Percentiles rank a stretch among this genome's conserved stretches.
Conservation (phyloP, 2,888 invertebrate genomes). For the Chrysopilus asiliformis region DNA sequence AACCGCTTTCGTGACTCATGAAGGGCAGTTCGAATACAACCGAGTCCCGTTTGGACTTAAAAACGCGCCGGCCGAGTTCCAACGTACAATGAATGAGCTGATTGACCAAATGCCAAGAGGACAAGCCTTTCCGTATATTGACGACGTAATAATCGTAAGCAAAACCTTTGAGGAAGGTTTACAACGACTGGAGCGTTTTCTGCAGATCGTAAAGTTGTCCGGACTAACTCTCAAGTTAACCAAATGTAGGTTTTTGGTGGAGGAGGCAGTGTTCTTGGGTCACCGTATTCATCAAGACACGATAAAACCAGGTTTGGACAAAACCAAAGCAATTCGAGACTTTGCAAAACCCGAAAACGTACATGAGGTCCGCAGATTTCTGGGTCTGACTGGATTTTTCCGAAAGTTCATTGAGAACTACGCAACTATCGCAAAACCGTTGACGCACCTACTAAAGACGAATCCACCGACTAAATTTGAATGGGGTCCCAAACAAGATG, state of each 20-base stretch:
- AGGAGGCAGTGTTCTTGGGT: slow-evolving; percentile 12
- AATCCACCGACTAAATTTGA: slow-evolving; percentile 7
- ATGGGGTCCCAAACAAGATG: slow-evolving; percentile 18
- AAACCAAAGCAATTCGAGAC: slow-evolving; percentile 1
- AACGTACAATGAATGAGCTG: slow-evolving; percentile 1
- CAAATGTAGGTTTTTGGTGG: slow-evolving; percentile 13
- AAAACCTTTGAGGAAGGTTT: slow-evolving; percentile 7
- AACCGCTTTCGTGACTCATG: slow-evolving; percentile 28
- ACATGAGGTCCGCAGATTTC: not conserved
- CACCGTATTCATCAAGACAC: slow-evolving; percentile 12
- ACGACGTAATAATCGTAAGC: slow-evolving; percentile 14
- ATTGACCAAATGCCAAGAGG: not conserved
- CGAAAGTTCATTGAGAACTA: slow-evolving; percentile 4
- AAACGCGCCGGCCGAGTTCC: slow-evolving; percentile 6
- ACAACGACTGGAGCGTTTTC: slow-evolving; percentile 2
- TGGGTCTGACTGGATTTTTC: slow-evolving; percentile 5
- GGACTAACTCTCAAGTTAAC: slow-evolving; percentile 13
- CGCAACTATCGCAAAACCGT: slow-evolving; percentile 5
- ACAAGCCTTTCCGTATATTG: slow-evolving; percentile 10
- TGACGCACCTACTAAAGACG: slow-evolving; percentile 8
- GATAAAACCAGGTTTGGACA: slow-evolving; percentile 11
- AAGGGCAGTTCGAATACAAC: slow-evolving; percentile 27
- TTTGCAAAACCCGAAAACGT: not conserved
- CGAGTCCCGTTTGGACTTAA: slow-evolving; percentile 25
- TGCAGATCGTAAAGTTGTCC: slow-evolving; percentile 1